A percentile compares a stretch with the other conserved stretches of the same genome.
phyloP scores from a whole-genome alignment of 1,140 invertebrate genomes.

The Elysia chlorotica region DNA sequence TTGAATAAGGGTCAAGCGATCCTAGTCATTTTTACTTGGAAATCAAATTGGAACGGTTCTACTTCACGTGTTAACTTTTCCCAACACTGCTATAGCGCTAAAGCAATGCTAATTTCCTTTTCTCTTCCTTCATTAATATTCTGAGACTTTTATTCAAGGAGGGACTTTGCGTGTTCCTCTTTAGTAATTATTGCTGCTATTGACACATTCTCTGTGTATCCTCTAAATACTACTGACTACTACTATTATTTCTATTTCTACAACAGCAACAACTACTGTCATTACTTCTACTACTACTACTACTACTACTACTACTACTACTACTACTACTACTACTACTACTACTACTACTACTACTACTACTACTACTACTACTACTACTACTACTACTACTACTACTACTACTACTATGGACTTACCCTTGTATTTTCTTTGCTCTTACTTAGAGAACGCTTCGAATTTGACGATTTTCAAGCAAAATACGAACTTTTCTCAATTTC shows the following conservation, averaged over 20 bases:
- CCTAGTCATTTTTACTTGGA: no score
- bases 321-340: slow-evolving; percentile 19
- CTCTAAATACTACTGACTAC: slow-evolving; percentile 4
- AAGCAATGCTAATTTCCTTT: no score
- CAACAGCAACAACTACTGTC: slow-evolving; percentile 7
- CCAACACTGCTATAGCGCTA: no score
- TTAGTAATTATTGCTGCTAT: no score
- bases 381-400: slow-evolving; percentile 19
- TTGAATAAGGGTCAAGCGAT: no score
- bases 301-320: slow-evolving; percentile 21
- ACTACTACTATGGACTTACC: slow-evolving; percentile 15
- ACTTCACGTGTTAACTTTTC: no score
- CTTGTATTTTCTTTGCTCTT: slow-evolving; percentile 1
- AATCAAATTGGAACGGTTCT: no score
- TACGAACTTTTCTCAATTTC: not conserved
- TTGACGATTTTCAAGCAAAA: not conserved
- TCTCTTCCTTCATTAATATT: no score
- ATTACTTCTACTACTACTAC: slow-evolving; percentile 19
- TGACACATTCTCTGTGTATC: not conserved
- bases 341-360: slow-evolving; percentile 16
- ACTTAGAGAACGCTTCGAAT: not conserved
- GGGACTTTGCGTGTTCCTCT: no score
- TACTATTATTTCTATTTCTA: slow-evolving; percentile 8
- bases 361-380: slow-evolving; percentile 20
- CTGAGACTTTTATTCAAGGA: no score